Evolutionary conservation across 1,140 invertebrate genomes (phyloP).

Genomic region (Saxidomus purpurata): DNA sequence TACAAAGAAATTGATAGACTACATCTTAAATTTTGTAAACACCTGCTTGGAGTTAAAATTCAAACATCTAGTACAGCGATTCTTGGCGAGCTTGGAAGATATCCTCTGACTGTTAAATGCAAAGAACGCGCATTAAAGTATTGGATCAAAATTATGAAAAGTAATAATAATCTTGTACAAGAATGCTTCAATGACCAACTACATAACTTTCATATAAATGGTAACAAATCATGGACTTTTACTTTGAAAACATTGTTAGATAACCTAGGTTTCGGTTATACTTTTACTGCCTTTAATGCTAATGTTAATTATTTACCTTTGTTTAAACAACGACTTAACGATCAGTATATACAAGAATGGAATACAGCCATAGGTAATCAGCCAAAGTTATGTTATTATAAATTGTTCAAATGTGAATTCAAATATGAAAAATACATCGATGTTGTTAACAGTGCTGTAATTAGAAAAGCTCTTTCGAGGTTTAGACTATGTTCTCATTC

Average conservation of each 20-base stretch:
- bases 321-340: background rate
- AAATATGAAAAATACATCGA: too few species aligned
- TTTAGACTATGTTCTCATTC: too few species aligned
- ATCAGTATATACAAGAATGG: background rate
- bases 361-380: too few species aligned
- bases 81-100: background rate
- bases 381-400: too few species aligned
- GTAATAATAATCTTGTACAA: too few species aligned
- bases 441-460: too few species aligned
- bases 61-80: background rate
- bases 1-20: background rate
- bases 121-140: background rate
- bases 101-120: background rate
- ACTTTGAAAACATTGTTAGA: background rate
- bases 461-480: too few species aligned
- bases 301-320: background rate
- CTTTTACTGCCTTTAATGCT: background rate
- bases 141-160: background rate
- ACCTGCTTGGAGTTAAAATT: background rate
- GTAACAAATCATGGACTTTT: background rate
- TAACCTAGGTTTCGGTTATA: background rate
- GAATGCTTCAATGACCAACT: background rate
- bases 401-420: too few species aligned
- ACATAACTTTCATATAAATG: background rate
- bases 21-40: conserved; percentile 37